Evolutionary conservation across 2,888 invertebrate species (phyloP).

Genomic region (Darwinula stevensoni): DNA sequence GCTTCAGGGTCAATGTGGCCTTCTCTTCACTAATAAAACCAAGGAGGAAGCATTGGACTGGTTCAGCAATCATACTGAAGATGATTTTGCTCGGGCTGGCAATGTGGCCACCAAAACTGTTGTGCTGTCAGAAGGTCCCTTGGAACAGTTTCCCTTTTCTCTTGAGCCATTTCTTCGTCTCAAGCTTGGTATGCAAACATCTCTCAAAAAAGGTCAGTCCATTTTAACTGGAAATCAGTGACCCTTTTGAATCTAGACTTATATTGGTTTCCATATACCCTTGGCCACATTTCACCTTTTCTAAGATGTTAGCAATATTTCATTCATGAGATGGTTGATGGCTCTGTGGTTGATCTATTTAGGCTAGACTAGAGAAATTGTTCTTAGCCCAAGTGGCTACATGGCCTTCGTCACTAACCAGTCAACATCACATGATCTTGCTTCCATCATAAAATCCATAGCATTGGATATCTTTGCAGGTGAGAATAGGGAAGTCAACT

Average conservation of each 20-base stretch:
- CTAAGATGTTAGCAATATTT: neutral
- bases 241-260: too few relatives aligned
- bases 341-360: too few relatives aligned
- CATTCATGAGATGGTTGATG: neutral
- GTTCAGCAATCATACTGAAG: conserved; percentile 42
- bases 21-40: conserved; percentile 64
- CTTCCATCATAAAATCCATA: too few relatives aligned
- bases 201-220: conserved; percentile 29
- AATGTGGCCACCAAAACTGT: conserved; percentile 50
- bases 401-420: too few relatives aligned
- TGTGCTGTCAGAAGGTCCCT: conserved; percentile 45
- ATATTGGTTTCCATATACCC: too few relatives aligned
- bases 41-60: conserved; percentile 46
- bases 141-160: conserved; percentile 64
- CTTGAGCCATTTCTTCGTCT: conserved; percentile 72
- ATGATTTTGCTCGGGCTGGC: conserved; percentile 69
- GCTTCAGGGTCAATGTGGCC: conserved; percentile 56
- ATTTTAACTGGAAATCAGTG: neutral
- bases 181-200: conserved; percentile 67
- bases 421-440: too few relatives aligned
- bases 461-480: too few relatives aligned
- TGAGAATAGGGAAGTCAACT: too few relatives aligned
- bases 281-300: neutral
- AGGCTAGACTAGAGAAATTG: too few relatives aligned
- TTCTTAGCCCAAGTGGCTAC: too few relatives aligned